Evolutionary conservation across 2,888 invertebrate genomes (phyloP), one percentile per base, ranked within the genome.

Genomic region (Hydraecia micacea): DNA sequence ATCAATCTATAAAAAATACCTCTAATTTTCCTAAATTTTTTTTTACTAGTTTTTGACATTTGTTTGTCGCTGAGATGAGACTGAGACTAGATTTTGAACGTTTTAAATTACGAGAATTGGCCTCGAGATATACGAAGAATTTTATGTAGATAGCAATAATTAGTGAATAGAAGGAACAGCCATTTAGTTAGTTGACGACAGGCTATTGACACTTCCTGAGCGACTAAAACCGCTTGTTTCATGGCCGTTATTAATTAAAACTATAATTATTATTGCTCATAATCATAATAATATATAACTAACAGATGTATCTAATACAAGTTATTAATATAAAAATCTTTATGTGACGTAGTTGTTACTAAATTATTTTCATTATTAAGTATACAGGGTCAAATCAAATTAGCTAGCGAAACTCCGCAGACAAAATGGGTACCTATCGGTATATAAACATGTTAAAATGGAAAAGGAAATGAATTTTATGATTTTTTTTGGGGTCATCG

Each of bases 241-340:
- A 77, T 83, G 77, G 77, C 80, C 77, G 13, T 71, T 60, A 52
- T 36, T 75, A 62, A 73, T 58, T 79, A 46, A 74, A 65, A 72
- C 70, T 67, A 63, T 60, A 75, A 84, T 83, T 65, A 80, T 80
- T 72, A 75, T 77, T 82, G 75, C 82, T 82, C 79, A 86, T 88
- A 81, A 86, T 81, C 67, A 79, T 81, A 66, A 76, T 81, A 66
- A 36, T 36, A 36, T 32, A 0, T 82, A 72, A 81, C 78, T 65
- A 68, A 80, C 75, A 87, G 69, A 83, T 87, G 87, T 88, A 87
- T 87, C 42, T 88, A 87, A 87, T 86, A 87, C 86, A 76, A 77
- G 73, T 87, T 87, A 79, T 76, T 63, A 63, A 73, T 79, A 80
- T 86, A 63, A 70, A 77, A 83, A 79, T 62, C 71, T 79, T 79